Conservation (phyloP, 2,797 vertebrate species). For the Gouania willdenowi region DNA sequence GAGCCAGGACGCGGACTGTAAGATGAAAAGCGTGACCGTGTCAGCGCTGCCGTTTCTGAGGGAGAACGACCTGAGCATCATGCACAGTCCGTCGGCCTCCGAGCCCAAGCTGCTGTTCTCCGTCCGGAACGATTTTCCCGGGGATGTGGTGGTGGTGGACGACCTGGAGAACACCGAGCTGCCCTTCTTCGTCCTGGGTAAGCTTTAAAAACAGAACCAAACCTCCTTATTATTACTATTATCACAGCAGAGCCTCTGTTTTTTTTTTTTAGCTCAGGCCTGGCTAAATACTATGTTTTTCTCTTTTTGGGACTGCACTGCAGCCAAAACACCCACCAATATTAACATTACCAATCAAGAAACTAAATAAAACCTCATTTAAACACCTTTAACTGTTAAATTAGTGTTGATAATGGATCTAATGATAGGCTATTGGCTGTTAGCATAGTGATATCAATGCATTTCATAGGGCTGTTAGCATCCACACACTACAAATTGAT, state of each 20-base stretch:
- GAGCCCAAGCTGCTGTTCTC: slow-evolving; percentile 99
- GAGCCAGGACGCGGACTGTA: slow-evolving; percentile 90
- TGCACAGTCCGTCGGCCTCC: slow-evolving; percentile 97
- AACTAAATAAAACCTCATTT: no score
- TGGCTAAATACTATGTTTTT: slow-evolving; percentile 9
- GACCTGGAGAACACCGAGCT: slow-evolving; percentile 98
- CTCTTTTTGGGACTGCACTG: neutral
- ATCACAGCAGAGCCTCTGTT: slow-evolving; percentile 21
- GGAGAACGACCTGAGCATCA: slow-evolving; percentile 98
- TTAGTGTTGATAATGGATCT: no score
- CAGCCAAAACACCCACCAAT: no score
- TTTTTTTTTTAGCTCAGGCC: slow-evolving; percentile 49
- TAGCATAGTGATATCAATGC: no score
- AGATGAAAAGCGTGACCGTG: slow-evolving; percentile 97
- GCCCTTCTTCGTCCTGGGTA: slow-evolving; percentile 95
- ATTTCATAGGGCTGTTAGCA: no score
- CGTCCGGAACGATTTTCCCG: slow-evolving; percentile 96
- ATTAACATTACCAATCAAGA: no score
- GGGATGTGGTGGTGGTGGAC: slow-evolving; percentile 93
- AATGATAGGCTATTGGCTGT: no score
- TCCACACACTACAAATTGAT: no score
- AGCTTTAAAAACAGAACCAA: slow-evolving; percentile 48
- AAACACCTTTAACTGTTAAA: no score
- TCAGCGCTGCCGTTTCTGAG: slow-evolving; percentile 94
- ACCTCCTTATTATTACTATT: neutral